A percentile compares a stretch with the other conserved stretches of the same genome.
These are phyloP conservation scores for Passer domesticus DNA, from an alignment of 2,113 vertebrate species.

Conservation along the genomic window DNA sequence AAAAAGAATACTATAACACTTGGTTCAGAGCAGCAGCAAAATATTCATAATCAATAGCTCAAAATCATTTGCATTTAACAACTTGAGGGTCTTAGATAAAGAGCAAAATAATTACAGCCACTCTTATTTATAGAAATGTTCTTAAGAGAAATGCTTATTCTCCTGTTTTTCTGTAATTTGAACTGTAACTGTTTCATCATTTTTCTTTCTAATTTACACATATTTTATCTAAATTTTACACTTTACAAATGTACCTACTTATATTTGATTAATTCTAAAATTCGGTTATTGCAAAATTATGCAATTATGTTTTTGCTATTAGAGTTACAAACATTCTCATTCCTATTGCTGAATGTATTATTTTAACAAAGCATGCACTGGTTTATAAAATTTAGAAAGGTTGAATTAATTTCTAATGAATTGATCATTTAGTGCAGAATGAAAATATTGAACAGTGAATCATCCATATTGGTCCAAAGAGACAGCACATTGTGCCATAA, in stretches of 20 bases:
- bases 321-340: background rate
- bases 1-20: background rate
- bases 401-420: conserved; percentile 28
- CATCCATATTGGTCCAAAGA: background rate
- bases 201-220: background rate
- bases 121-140: background rate
- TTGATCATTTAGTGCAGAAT: background rate
- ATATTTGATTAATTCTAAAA: background rate
- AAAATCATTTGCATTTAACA: background rate
- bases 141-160: background rate
- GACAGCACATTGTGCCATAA: background rate
- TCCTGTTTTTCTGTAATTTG: background rate
- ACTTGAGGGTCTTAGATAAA: background rate
- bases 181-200: background rate
- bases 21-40: background rate
- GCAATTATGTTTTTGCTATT: background rate
- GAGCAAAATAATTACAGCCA: background rate
- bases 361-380: background rate
- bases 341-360: background rate
- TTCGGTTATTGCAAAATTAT: background rate
- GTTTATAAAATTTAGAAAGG: background rate
- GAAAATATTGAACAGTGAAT: conserved; percentile 16
- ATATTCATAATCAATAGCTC: background rate
- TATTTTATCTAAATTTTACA: background rate
- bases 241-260: background rate